phyloP scores from a whole-genome alignment of 2,797 vertebrate genomes.

The Masticophis lateralis region DNA sequence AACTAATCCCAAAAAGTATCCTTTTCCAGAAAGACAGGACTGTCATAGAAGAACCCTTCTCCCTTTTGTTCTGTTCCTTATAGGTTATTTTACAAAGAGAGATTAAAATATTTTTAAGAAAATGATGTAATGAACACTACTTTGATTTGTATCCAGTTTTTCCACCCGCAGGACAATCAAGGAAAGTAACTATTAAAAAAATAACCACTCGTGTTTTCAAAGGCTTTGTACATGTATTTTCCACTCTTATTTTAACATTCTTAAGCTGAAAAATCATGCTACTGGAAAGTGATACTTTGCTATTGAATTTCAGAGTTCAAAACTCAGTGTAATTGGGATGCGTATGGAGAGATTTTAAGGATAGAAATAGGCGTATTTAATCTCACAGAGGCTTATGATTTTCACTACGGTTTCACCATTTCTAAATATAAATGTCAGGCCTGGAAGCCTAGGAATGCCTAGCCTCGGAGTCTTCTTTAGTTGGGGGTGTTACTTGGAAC shows the following conservation, averaged over 20 bases:
- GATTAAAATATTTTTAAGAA: background rate
- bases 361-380: background rate
- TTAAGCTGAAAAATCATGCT: background rate
- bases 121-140: background rate
- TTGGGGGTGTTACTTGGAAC: too few species aligned
- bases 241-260: background rate
- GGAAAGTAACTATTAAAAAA: background rate
- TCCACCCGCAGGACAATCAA: background rate
- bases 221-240: background rate
- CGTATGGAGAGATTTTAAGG: background rate
- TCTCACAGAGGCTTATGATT: background rate
- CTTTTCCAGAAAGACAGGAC: background rate
- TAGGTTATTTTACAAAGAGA: background rate
- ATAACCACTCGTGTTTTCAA: background rate
- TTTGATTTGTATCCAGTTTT: background rate
- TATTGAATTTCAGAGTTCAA: background rate
- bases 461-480: too few species aligned
- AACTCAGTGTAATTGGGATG: background rate
- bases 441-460: too few species aligned
- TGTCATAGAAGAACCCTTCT: background rate
- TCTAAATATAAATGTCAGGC: background rate
- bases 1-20: background rate
- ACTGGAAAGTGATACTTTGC: background rate
- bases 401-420: background rate
- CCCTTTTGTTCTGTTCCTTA: background rate